phyloP scores from a whole-genome alignment of 2,113 vertebrate genomes.

The Limanda limanda region DNA sequence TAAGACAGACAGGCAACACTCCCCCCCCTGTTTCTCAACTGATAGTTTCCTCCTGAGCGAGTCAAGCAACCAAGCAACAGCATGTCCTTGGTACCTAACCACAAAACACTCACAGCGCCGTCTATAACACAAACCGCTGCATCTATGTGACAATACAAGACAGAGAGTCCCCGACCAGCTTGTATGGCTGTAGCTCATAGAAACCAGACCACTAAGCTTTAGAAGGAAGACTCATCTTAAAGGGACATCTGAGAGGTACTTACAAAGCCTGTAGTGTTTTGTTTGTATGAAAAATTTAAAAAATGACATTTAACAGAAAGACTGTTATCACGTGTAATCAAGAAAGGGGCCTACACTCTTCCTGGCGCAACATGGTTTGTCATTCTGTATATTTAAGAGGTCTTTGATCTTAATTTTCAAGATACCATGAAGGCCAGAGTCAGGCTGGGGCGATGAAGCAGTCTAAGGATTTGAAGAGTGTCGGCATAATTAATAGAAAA shows the following conservation, averaged over 20 bases:
- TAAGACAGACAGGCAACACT: constrained; percentile 56
- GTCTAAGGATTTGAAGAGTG: too few species aligned
- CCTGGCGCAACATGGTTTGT: not conserved
- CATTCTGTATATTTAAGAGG: not conserved
- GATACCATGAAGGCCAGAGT: too few species aligned
- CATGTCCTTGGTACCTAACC: constrained; percentile 70
- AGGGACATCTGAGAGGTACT: not conserved
- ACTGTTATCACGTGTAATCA: not conserved
- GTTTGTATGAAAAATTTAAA: not conserved
- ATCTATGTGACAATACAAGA: constrained; percentile 13
- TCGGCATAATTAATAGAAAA: not conserved
- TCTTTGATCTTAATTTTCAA: not conserved
- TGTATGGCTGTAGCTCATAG: not conserved
- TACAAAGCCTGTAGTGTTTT: not conserved
- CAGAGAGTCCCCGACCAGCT: constrained; percentile 2
- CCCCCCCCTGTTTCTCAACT: constrained; percentile 52
- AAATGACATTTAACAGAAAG: not conserved
- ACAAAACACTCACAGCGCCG: constrained; percentile 54
- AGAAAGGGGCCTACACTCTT: not conserved
- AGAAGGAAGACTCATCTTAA: not conserved
- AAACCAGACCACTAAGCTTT: not conserved
- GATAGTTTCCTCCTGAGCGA: constrained; percentile 62
- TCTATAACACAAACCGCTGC: constrained; percentile 25
- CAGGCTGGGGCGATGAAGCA: too few species aligned
- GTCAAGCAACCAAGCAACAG: constrained; percentile 55